Conservation (phyloP, 2,888 invertebrate genomes). For the Morpho helenor region DNA sequence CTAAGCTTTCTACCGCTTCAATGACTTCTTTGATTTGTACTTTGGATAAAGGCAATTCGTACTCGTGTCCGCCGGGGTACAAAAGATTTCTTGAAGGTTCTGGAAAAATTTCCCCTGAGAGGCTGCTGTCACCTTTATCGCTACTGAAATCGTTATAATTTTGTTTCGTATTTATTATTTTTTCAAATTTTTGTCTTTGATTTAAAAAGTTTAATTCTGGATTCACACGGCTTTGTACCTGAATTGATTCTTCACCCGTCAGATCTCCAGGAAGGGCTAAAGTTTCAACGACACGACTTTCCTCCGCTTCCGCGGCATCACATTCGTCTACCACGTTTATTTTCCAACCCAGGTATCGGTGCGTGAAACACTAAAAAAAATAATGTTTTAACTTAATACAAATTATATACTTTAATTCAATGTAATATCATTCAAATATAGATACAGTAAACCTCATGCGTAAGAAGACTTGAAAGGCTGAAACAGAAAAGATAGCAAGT, state of each 20-base stretch:
- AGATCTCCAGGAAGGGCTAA: slow-evolving; percentile 57
- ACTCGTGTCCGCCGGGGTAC: slow-evolving; percentile 50
- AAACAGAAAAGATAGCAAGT: slow-evolving; percentile 73
- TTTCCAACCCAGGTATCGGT: slow-evolving; percentile 96
- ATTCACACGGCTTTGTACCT: slow-evolving; percentile 81
- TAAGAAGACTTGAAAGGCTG: slow-evolving; percentile 74
- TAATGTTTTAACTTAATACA: slow-evolving; percentile 21
- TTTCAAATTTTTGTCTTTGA: slow-evolving; percentile 59
- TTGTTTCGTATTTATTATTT: slow-evolving; percentile 70
- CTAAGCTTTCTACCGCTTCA: slow-evolving; percentile 62
- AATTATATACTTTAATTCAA: slow-evolving; percentile 12
- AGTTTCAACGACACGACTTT: slow-evolving; percentile 68
- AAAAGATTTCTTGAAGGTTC: slow-evolving; percentile 40
- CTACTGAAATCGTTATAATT: slow-evolving; percentile 76
- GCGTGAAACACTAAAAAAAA: slow-evolving; percentile 89
- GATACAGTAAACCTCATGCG: slow-evolving; percentile 61
- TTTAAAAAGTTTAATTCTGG: slow-evolving; percentile 79
- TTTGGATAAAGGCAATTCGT: slow-evolving; percentile 65
- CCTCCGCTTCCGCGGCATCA: slow-evolving; percentile 79
- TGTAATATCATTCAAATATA: slow-evolving; percentile 45
- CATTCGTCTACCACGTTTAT: slow-evolving; percentile 94
- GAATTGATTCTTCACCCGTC: slow-evolving; percentile 78
- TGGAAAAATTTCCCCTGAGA: slow-evolving; percentile 50
- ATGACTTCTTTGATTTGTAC: slow-evolving; percentile 68
- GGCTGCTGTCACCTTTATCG: slow-evolving; percentile 45